phyloP scores from a whole-genome alignment of 2,113 vertebrate genomes.

The Genyomyrus donnyi region DNA sequence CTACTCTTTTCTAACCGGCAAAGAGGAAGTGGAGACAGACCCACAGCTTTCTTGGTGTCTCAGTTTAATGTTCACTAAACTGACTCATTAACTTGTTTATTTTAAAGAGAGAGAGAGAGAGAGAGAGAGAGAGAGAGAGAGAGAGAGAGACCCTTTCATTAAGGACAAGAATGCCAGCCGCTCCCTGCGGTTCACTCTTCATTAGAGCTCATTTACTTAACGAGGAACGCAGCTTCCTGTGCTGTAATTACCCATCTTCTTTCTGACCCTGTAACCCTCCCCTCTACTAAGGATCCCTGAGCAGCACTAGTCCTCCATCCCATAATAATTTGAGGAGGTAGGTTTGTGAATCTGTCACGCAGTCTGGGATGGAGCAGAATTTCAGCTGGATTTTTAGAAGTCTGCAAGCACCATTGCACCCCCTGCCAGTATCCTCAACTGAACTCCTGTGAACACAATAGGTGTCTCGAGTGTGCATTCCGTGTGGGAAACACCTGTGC shows the following conservation, averaged over 20 bases:
- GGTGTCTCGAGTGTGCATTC: neutral
- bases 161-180: neutral
- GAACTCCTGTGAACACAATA: neutral
- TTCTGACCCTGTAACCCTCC: constrained; percentile 7
- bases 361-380: neutral
- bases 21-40: neutral
- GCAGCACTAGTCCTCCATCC: neutral
- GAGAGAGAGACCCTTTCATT: neutral
- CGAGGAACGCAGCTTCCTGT: constrained; percentile 22
- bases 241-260: constrained; percentile 28
- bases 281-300: neutral
- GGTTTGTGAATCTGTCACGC: neutral
- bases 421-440: neutral
- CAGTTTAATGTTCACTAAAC: constrained; percentile 58
- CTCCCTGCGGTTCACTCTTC: constrained; percentile 31
- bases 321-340: neutral
- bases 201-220: constrained; percentile 45
- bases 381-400: neutral
- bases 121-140: neutral
- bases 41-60: constrained; percentile 31
- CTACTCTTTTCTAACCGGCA: neutral
- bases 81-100: constrained; percentile 55
- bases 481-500: neutral
- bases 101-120: neutral
- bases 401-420: too few species aligned